Percentiles rank a stretch among this genome's conserved stretches.
Evolutionary conservation across 1,140 invertebrate genomes (phyloP).

Genomic region (Sogatella furcifera): DNA sequence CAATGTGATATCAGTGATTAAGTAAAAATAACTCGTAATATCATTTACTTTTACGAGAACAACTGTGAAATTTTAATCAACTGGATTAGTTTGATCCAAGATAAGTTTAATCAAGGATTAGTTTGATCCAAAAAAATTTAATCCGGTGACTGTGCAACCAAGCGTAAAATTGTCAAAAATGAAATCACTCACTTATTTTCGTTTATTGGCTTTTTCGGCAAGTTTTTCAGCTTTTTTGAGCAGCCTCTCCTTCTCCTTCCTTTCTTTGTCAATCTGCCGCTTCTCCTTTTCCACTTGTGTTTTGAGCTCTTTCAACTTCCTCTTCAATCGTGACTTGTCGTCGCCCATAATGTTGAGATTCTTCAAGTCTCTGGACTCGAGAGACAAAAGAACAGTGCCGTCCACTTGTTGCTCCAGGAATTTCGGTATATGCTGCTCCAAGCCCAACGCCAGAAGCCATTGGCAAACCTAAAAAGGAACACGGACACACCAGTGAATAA

Average conservation of each 20-base stretch:
- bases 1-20: no score
- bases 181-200: conserved; percentile 20
- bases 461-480: conserved; percentile 58
- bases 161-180: no score
- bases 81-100: no score
- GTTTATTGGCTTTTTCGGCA: conserved; percentile 44
- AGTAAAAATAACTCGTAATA: no score
- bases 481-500: no score
- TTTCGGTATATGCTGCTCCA: conserved; percentile 72
- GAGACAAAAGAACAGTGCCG: conserved; percentile 63
- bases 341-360: conserved; percentile 65
- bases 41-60: no score
- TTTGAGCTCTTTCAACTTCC: conserved; percentile 79
- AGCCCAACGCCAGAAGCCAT: conserved; percentile 67
- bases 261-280: conserved; percentile 57
- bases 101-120: no score
- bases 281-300: conserved; percentile 67
- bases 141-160: no score
- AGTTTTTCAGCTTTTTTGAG: conserved; percentile 71
- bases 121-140: no score
- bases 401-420: conserved; percentile 78
- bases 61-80: no score
- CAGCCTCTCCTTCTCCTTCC: conserved; percentile 63
- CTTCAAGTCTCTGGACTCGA: conserved; percentile 84
- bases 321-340: conserved; percentile 73